Percentiles rank a stretch among this genome's conserved stretches.
Conservation (phyloP, 2,113 vertebrate species). For the Platycercus adscitus region DNA sequence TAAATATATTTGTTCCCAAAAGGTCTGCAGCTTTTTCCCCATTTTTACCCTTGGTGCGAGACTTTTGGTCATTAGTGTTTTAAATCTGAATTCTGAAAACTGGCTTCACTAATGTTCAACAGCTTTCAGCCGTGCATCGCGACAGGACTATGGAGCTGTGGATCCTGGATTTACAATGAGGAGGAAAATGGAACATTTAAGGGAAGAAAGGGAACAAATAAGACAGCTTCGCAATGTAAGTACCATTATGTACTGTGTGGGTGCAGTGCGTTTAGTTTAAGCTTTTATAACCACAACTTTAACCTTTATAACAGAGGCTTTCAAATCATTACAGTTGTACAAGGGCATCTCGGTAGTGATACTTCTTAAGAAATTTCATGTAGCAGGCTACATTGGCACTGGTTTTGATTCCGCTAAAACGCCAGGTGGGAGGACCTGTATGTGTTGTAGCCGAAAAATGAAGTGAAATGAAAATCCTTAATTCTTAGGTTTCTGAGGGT, state of each 20-base stretch:
- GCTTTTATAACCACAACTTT: background rate
- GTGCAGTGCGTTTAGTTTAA: background rate
- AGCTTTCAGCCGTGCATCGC: slow-evolving; percentile 89
- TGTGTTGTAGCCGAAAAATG: background rate
- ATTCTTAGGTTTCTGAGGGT: background rate
- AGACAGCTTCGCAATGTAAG: slow-evolving; percentile 89
- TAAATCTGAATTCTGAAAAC: background rate
- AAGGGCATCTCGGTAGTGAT: background rate
- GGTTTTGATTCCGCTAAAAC: background rate
- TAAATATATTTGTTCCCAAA: background rate
- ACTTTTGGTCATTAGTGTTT: background rate
- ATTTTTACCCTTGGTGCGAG: background rate
- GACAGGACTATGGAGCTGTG: slow-evolving; percentile 83
- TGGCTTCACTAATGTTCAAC: background rate
- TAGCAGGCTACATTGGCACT: background rate
- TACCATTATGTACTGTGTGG: background rate
- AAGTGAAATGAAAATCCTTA: background rate
- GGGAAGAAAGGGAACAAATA: slow-evolving; percentile 96
- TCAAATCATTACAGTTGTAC: background rate
- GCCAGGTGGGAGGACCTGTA: background rate
- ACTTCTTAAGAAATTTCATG: background rate
- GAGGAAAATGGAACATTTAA: slow-evolving; percentile 97
- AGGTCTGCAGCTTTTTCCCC: background rate
- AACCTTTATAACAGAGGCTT: background rate
- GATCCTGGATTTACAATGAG: slow-evolving; percentile 98